phyloP scores from a whole-genome alignment of 2,113 vertebrate species.

The Halichoerus grypus region DNA sequence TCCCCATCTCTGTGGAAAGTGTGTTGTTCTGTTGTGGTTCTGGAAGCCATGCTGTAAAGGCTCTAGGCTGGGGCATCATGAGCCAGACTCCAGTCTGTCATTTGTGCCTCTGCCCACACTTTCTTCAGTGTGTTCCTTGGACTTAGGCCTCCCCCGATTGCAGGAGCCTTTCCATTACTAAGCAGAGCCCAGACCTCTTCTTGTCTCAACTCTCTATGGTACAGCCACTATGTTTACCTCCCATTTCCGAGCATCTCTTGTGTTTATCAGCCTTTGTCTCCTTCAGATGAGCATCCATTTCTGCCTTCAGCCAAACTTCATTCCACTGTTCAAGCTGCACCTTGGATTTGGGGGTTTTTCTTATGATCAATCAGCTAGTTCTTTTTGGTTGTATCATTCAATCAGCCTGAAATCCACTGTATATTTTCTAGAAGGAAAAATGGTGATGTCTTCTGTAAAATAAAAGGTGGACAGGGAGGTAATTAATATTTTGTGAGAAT shows the following conservation, averaged over 20 bases:
- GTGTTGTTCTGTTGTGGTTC: constrained; percentile 70
- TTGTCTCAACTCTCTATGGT: neutral
- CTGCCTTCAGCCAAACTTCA: neutral
- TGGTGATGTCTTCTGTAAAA: neutral
- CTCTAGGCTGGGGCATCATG: constrained; percentile 46
- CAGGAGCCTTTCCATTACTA: neutral
- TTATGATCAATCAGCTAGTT: neutral
- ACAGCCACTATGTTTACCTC: neutral
- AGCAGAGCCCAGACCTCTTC: constrained; percentile 16
- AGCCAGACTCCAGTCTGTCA: constrained; percentile 66
- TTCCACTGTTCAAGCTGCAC: neutral
- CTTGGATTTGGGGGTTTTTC: neutral
- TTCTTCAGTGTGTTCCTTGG: constrained; percentile 69
- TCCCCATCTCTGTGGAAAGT: constrained; percentile 74
- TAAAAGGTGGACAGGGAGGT: neutral
- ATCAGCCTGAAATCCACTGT: neutral
- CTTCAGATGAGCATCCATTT: neutral
- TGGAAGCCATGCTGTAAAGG: constrained; percentile 52
- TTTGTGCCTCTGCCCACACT: constrained; percentile 68
- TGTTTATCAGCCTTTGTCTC: neutral
- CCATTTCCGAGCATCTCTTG: neutral
- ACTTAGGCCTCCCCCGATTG: neutral
- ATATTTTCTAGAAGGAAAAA: neutral
- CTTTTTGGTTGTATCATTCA: neutral
- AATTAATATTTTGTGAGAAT: constrained; percentile 27